A percentile compares a stretch with the other conserved stretches of the same genome.
These are phyloP conservation scores for Nasonia longicornis DNA, from an alignment of 1,140 invertebrate species.

Conservation along the genomic window DNA sequence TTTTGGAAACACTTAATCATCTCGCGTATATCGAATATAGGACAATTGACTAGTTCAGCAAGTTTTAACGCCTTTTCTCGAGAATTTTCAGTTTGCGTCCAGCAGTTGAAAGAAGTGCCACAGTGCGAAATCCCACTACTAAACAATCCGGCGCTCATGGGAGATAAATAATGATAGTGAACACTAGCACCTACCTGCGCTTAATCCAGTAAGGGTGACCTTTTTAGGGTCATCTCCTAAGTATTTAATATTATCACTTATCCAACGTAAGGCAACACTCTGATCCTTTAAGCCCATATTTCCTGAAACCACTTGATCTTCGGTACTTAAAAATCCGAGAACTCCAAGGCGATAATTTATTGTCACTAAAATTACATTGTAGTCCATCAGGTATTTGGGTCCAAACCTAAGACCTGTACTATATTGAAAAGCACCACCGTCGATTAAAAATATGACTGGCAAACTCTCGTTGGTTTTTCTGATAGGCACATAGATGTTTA, in stretches of 20 bases:
- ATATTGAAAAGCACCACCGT: constrained; percentile 19
- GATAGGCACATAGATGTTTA: background rate
- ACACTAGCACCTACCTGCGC: constrained; percentile 22
- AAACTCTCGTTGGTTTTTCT: background rate
- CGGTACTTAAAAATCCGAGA: constrained; percentile 28
- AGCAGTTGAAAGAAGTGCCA: constrained; percentile 77
- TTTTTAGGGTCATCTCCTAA: constrained; percentile 8
- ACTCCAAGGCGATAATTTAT: constrained; percentile 21
- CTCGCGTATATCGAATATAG: constrained; percentile 65
- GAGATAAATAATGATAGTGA: constrained; percentile 32
- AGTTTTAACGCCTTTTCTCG: constrained; percentile 75
- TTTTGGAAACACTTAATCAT: constrained; percentile 77
- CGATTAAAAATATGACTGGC: constrained; percentile 22
- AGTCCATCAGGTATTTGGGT: constrained; percentile 5
- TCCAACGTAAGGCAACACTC: constrained; percentile 4
- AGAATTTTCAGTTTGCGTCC: constrained; percentile 76
- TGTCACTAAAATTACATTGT: constrained; percentile 19
- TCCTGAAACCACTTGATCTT: constrained; percentile 11
- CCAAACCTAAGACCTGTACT: background rate
- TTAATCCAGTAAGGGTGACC: constrained; percentile 5
- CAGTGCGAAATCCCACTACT: constrained; percentile 77
- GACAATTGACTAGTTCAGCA: constrained; percentile 76
- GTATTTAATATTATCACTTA: constrained; percentile 2
- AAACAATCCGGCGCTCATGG: constrained; percentile 16
- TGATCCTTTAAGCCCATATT: constrained; percentile 35